Evolutionary conservation across 2,113 vertebrate species (phyloP).

Genomic region (Semnornis frantzii): DNA sequence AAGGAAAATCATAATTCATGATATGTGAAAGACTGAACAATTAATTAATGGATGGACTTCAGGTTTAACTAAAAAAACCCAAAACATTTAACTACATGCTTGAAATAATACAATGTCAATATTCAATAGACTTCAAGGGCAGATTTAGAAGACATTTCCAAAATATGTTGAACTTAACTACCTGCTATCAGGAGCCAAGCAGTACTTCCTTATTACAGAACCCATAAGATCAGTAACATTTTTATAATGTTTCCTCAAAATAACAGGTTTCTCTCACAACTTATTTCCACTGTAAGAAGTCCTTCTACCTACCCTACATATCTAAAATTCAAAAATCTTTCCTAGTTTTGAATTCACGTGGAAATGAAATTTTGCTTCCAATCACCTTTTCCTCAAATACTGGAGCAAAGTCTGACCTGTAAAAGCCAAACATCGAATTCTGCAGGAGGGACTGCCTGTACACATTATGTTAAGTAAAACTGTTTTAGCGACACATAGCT

Average conservation of each 20-base stretch:
- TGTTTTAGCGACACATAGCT: not conserved
- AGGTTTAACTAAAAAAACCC: not conserved
- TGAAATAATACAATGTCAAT: not conserved
- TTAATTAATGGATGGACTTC: not conserved
- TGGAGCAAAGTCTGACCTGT: not conserved
- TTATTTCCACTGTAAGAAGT: not conserved
- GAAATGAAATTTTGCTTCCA: not conserved
- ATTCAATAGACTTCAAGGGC: not conserved
- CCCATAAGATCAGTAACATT: not conserved
- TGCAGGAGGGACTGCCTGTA: not conserved
- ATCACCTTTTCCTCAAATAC: not conserved
- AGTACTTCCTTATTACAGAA: not conserved
- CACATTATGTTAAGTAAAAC: not conserved
- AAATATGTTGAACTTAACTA: not conserved
- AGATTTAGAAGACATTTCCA: not conserved
- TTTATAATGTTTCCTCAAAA: not conserved
- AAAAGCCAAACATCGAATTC: not conserved
- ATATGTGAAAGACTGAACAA: not conserved
- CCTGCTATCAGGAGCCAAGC: not conserved
- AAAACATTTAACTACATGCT: not conserved
- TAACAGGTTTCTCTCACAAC: not conserved
- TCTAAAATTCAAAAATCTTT: not conserved
- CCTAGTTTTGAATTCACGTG: not conserved
- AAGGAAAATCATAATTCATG: not conserved
- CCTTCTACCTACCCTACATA: accelerated